phyloP scores from a whole-genome alignment of 1,140 invertebrate species.

The Drosophila virilis region DNA sequence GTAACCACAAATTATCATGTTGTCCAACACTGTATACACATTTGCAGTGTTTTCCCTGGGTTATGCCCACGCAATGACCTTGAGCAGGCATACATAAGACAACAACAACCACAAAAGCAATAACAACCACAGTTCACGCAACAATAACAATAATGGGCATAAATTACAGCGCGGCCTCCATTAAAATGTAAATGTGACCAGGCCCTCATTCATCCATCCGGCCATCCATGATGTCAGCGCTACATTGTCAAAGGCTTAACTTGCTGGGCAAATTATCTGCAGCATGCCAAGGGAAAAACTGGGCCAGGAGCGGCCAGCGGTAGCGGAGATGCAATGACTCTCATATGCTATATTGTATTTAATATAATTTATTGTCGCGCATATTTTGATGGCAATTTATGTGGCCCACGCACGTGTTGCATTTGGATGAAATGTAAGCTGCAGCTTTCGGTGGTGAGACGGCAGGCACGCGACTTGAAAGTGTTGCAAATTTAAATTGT shows the following conservation, averaged over 20 bases:
- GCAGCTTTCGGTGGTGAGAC: neutral
- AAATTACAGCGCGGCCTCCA: slow-evolving; percentile 60
- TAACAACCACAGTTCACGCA: slow-evolving; percentile 8
- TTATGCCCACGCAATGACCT: slow-evolving; percentile 45
- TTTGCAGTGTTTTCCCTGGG: neutral
- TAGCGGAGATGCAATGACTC: slow-evolving; percentile 28
- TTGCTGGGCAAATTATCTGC: slow-evolving; percentile 33
- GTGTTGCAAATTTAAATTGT: slow-evolving; percentile 65
- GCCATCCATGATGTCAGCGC: slow-evolving; percentile 41
- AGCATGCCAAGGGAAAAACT: slow-evolving; percentile 13
- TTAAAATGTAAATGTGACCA: slow-evolving; percentile 66
- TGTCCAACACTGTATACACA: neutral
- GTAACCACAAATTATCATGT: neutral
- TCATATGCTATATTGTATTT: slow-evolving; percentile 62
- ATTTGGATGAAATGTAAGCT: slow-evolving; percentile 8
- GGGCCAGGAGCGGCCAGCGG: slow-evolving; percentile 17
- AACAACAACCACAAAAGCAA: slow-evolving; percentile 34
- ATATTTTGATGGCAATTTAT: slow-evolving; percentile 69
- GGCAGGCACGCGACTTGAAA: slow-evolving; percentile 25
- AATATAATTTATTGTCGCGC: slow-evolving; percentile 69
- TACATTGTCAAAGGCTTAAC: slow-evolving; percentile 35
- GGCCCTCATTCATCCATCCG: slow-evolving; percentile 27
- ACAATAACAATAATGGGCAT: slow-evolving; percentile 50
- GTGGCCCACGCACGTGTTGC: slow-evolving; percentile 70
- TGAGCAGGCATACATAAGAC: slow-evolving; percentile 30